Evolutionary conservation across 2,113 vertebrate genomes (phyloP).

Genomic region (Myotis brandtii): DNA sequence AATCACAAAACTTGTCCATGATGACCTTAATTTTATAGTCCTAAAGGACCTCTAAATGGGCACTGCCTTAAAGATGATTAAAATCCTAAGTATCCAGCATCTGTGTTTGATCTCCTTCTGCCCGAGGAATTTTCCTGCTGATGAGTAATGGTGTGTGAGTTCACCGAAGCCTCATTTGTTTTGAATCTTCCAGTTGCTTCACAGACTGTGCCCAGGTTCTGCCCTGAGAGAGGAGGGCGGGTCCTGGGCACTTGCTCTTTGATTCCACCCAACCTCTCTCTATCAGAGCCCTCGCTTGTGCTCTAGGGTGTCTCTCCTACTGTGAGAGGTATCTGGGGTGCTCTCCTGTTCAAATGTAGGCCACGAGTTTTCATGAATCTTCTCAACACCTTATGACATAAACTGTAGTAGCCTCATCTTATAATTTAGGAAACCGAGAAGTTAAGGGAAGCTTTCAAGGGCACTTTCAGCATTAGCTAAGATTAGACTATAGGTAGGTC

Average conservation of each 20-base stretch:
- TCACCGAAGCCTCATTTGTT: background rate
- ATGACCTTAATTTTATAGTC: background rate
- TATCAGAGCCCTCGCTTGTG: rapidly evolving
- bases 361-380: rapidly evolving
- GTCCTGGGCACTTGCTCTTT: background rate
- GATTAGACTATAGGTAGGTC: background rate
- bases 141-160: background rate
- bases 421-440: background rate
- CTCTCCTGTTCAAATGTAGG: background rate
- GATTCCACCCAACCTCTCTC: background rate
- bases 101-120: conserved; percentile 10
- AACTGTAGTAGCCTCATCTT: background rate
- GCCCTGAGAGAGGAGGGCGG: background rate
- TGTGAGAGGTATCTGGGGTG: background rate
- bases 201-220: background rate
- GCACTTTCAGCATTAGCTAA: background rate
- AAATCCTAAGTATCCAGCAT: background rate
- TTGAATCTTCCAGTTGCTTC: conserved; percentile 20
- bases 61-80: conserved; percentile 16
- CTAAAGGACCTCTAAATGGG: background rate
- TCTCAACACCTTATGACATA: background rate
- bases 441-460: background rate
- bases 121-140: background rate
- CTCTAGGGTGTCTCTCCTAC: background rate
- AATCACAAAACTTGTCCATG: conserved; percentile 48